Base-by-base conservation (phyloP, 2,888 invertebrate genomes). In the Syrista parreyssii region DNA sequence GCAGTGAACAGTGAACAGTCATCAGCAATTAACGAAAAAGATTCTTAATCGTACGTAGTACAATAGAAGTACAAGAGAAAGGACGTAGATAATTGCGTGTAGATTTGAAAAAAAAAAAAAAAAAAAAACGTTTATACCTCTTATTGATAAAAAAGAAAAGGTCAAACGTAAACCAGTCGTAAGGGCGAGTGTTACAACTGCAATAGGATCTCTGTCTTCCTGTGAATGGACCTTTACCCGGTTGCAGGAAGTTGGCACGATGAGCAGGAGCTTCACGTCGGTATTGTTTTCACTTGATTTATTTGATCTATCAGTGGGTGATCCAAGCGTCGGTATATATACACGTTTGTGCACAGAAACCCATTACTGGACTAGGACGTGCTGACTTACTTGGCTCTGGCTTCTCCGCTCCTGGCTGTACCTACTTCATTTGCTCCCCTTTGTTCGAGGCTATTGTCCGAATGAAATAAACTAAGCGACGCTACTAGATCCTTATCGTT, bases 401-500 rank as follows among this genome's bases (percentile, higher is more conserved):
- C 3, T 55, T 15, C 31, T 36, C 12, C 33, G 23, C 33, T 33
- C 78, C 23, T 78, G 33, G 76, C 23, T 33, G 9, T 34, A 33
- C 35, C 68, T 83, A 80, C 83, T 84, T 81, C 85, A 81, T 71
- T 79, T 76, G 55, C 73, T 75, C n/a, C 75, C 80, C 79, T 79
- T 80, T 71, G 75, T 76, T 77, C 68, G 68, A 75, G 73, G 75
- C 78, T 77, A 75, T 76, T 75, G 79, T 79, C 79, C 74, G 79
- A 79, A 71, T 73, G 68, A 79, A 81, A 83, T 74, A 34, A 71
- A 71, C 31, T 71, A 71, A 71, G 12, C 71, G 75, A 71, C 55
- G 71, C 55, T 9, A 23, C 55, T 55, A 55, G 55, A 55, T 55
- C 55, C 15, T 55, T 55, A 55, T 55, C 55, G 55, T 55, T 55